Conservation (phyloP, 2,888 invertebrate species). For the Andrena bicolor region DNA sequence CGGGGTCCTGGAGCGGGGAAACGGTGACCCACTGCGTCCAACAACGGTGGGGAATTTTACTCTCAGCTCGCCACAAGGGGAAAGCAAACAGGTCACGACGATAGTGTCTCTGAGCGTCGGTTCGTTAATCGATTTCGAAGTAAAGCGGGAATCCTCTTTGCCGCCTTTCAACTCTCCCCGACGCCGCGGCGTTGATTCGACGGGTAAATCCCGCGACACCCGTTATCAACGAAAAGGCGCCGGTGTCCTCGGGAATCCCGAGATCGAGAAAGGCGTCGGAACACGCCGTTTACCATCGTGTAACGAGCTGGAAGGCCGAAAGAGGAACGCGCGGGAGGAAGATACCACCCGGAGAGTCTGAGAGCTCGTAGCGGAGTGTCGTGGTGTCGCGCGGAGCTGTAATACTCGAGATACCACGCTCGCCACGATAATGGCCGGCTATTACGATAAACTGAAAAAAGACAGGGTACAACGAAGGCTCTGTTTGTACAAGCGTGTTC, state of each 20-base stretch:
- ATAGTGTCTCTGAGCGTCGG: not conserved
- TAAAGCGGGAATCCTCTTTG: too few relatives aligned
- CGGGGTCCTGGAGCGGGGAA: constrained; percentile 18
- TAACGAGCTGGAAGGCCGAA: constrained; percentile 19
- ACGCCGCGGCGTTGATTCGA: too few relatives aligned
- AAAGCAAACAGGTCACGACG: too few relatives aligned
- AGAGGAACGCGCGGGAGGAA: constrained; percentile 16
- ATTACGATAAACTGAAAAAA: constrained; percentile 73
- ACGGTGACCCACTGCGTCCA: constrained; percentile 1
- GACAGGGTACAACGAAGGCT: constrained; percentile 39
- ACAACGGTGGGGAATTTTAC: too few relatives aligned
- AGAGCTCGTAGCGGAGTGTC: constrained; percentile 40
- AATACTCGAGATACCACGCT: constrained; percentile 68
- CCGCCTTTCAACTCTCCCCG: too few relatives aligned
- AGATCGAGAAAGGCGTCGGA: constrained; percentile 16
- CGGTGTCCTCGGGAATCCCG: not conserved
- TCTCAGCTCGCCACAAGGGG: too few relatives aligned
- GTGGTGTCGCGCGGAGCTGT: constrained; percentile 27
- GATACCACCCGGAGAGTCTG: constrained; percentile 69
- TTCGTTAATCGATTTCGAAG: not conserved
- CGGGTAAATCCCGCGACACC: not conserved
- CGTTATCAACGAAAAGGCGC: constrained; percentile 3
- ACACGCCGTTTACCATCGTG: constrained; percentile 22
- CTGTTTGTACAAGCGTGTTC: constrained; percentile 47
- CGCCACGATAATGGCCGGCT: constrained; percentile 68